These are phyloP conservation scores for Trimorus sp. DNA, from an alignment of 2,888 invertebrate genomes.

Conservation along the genomic window DNA sequence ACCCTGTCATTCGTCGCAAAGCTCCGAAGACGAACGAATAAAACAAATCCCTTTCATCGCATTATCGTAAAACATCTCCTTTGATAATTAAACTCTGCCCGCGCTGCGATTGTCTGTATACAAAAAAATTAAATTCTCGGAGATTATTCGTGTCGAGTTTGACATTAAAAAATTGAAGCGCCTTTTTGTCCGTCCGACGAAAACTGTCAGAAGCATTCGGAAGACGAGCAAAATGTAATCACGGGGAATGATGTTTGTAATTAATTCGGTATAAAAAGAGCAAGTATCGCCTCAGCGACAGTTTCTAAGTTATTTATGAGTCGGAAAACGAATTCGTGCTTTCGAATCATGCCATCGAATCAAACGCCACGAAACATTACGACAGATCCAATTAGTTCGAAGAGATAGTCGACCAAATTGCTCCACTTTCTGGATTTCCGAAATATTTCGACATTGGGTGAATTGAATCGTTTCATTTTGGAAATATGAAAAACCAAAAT, in stretches of 20 bases:
- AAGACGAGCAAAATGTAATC: slow-evolving; percentile 27
- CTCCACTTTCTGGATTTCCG: too few relatives aligned
- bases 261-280: slow-evolving; percentile 27
- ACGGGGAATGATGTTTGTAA: slow-evolving; percentile 29
- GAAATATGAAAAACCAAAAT: too few relatives aligned
- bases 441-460: too few relatives aligned
- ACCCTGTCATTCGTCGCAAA: slow-evolving; percentile 13
- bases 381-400: too few relatives aligned
- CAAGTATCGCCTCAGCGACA: slow-evolving; percentile 11
- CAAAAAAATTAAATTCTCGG: slow-evolving; percentile 40
- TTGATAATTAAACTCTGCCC: slow-evolving; percentile 31
- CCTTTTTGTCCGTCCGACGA: slow-evolving; percentile 12
- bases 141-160: slow-evolving; percentile 33
- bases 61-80: slow-evolving; percentile 37
- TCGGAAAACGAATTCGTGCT: too few relatives aligned
- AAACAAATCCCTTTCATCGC: slow-evolving; percentile 33
- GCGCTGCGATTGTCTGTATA: slow-evolving; percentile 25
- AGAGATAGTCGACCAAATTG: too few relatives aligned
- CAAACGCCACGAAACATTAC: too few relatives aligned
- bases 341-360: too few relatives aligned
- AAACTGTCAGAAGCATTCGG: slow-evolving; percentile 31
- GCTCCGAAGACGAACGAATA: too few relatives aligned
- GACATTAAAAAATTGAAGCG: slow-evolving; percentile 39
- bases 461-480: too few relatives aligned
- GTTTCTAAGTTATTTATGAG: slow-evolving; percentile 6